Conservation (phyloP, 2,888 invertebrate species). For the Drosophila borborema region DNA sequence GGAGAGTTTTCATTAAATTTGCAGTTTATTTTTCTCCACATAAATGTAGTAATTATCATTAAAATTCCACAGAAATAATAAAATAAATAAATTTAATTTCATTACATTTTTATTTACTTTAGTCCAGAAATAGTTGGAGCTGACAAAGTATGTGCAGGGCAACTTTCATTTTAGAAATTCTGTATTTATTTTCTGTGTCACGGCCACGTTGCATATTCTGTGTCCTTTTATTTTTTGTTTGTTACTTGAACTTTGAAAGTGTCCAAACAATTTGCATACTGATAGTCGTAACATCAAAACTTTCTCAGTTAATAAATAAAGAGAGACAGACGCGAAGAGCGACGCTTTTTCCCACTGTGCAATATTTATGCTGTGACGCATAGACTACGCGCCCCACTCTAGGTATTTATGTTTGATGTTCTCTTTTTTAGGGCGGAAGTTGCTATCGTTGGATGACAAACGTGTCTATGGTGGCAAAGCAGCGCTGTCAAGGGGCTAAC, state of each 20-base stretch:
- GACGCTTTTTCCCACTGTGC: conserved; percentile 18
- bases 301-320: conserved; percentile 39
- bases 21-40: no score
- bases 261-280: conserved; percentile 32
- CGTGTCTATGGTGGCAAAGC: conserved; percentile 16
- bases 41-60: no score
- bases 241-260: conserved; percentile 14
- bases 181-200: conserved; percentile 4
- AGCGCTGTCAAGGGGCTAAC: conserved; percentile 18
- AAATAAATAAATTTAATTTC: neutral
- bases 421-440: conserved; percentile 50
- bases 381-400: conserved; percentile 19
- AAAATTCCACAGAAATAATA: neutral
- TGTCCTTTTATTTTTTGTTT: conserved; percentile 1
- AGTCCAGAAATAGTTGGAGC: neutral
- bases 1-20: no score
- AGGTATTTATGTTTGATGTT: conserved; percentile 11
- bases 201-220: neutral
- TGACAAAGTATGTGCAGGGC: neutral
- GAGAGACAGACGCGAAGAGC: conserved; percentile 1
- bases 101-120: neutral
- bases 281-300: conserved; percentile 33
- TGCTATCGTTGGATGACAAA: conserved; percentile 31
- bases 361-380: conserved; percentile 51
- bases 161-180: conserved; percentile 7